Evolutionary conservation across 2,888 invertebrate genomes (phyloP).

Genomic region (Lampropteryx suffumata): DNA sequence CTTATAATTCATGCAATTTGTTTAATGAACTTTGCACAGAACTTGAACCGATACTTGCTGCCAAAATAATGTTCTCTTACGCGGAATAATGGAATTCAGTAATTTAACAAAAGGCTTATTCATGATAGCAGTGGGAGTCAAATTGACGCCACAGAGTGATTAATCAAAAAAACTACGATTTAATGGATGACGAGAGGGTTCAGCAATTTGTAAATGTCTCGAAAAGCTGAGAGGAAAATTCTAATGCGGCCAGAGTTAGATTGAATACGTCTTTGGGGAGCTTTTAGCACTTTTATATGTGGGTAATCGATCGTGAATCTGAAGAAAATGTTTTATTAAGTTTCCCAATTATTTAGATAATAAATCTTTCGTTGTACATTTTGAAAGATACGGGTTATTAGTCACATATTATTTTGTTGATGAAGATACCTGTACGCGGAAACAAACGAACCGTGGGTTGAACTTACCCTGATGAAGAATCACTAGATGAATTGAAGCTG

Average conservation of each 20-base stretch:
- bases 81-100: conserved; percentile 9
- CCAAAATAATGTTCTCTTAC: conserved; percentile 6
- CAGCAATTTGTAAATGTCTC: conserved; percentile 20
- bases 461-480: too few relatives aligned
- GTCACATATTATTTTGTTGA: too few relatives aligned
- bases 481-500: too few relatives aligned
- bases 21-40: too few relatives aligned
- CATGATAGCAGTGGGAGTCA: conserved; percentile 28
- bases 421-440: too few relatives aligned
- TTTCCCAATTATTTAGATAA: too few relatives aligned
- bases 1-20: too few relatives aligned
- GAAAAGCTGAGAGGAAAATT: conserved; percentile 17
- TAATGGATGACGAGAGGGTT: conserved; percentile 33
- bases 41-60: too few relatives aligned
- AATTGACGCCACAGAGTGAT: conserved; percentile 37
- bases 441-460: too few relatives aligned
- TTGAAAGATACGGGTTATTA: too few relatives aligned
- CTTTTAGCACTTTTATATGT: conserved; percentile 13
- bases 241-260: conserved; percentile 15
- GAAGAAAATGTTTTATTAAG: not conserved
- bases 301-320: conserved; percentile 1
- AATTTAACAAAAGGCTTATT: conserved; percentile 13
- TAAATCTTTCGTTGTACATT: too few relatives aligned
- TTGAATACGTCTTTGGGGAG: conserved; percentile 20
- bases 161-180: conserved; percentile 49